A percentile compares a stretch with the other conserved stretches of the same genome.
Conservation (phyloP, 2,888 invertebrate genomes). For the Phania funesta region DNA sequence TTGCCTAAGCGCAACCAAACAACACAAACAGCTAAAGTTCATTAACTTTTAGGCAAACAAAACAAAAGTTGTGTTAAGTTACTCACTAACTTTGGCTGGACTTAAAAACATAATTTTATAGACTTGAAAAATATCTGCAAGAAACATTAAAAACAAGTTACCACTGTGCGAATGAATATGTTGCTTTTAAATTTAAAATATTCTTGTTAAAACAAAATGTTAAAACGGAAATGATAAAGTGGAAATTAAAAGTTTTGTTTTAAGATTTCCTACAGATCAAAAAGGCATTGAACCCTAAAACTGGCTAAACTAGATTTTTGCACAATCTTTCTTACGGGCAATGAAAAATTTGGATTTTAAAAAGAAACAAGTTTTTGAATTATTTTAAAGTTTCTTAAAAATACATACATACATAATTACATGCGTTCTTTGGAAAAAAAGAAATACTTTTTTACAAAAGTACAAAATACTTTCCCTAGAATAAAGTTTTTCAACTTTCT, state of each 20-base stretch:
- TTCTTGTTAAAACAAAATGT: background rate
- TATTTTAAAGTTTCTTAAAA: too few relatives aligned
- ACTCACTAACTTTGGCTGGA: background rate
- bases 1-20: background rate
- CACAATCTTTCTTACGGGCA: too few relatives aligned
- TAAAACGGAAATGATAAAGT: background rate
- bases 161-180: background rate
- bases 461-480: too few relatives aligned
- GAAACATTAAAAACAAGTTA: conserved; percentile 7
- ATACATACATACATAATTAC: too few relatives aligned
- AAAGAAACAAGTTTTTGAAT: too few relatives aligned
- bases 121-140: background rate
- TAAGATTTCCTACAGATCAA: background rate
- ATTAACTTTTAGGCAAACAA: conserved; percentile 38
- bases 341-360: too few relatives aligned
- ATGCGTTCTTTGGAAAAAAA: too few relatives aligned
- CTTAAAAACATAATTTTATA: background rate
- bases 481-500: too few relatives aligned
- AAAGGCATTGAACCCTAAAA: background rate
- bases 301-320: background rate
- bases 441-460: too few relatives aligned
- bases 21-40: conserved; percentile 50
- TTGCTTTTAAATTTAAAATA: background rate
- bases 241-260: background rate
- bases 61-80: conserved; percentile 6